A percentile compares a stretch with the other conserved stretches of the same genome.
Conservation (phyloP, 2,888 invertebrate species). For the Macroteleia sp. region DNA sequence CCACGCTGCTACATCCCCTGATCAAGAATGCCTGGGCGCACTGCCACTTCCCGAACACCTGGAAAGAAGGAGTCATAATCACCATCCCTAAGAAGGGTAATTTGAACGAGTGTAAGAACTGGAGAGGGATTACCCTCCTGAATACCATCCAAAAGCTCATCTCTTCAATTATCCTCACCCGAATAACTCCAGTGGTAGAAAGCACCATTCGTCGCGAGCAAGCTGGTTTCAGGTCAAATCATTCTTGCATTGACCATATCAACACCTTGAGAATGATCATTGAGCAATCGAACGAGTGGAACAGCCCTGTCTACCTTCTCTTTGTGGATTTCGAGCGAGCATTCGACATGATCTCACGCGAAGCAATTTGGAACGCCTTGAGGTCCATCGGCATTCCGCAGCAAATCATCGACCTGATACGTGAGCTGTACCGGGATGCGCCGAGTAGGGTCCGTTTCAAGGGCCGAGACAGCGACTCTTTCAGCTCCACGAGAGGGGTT, state of each 20-base stretch:
- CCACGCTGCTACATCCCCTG: not conserved
- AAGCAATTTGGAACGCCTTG: not conserved
- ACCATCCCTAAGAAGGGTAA: conserved; percentile 1
- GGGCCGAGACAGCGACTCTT: not conserved
- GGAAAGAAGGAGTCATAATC: conserved; percentile 4
- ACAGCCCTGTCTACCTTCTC: not conserved
- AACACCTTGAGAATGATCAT: not conserved
- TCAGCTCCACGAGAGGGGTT: not conserved
- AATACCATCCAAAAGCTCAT: conserved; percentile 5
- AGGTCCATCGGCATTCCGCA: not conserved
- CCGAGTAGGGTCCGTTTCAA: not conserved
- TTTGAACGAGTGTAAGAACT: not conserved
- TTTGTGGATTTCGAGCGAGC: not conserved
- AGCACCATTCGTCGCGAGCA: not conserved
- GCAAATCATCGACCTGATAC: not conserved
- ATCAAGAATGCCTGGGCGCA: not conserved
- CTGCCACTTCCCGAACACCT: not conserved
- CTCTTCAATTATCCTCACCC: not conserved
- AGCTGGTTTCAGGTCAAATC: conserved; percentile 10
- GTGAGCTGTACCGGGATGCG: not conserved
- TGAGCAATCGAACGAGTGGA: not conserved
- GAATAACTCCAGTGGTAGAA: conserved; percentile 5
- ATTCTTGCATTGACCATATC: not conserved
- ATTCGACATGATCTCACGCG: not conserved
- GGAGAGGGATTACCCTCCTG: not conserved